Conservation (phyloP, 2,888 invertebrate genomes). For the Erannis defoliaria region DNA sequence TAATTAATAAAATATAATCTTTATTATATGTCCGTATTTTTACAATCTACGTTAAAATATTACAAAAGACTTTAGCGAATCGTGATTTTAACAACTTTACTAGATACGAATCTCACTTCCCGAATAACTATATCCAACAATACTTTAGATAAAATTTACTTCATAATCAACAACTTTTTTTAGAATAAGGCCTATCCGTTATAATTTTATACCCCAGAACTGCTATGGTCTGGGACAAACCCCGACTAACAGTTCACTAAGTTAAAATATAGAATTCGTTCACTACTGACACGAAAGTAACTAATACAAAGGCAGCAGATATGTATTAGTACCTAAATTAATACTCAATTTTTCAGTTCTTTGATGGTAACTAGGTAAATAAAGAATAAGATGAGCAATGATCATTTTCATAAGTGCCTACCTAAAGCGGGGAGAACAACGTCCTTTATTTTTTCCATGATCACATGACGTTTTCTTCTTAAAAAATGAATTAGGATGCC, state of each 20-base stretch:
- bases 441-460: not conserved
- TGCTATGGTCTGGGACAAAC: slow-evolving; percentile 45
- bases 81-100: slow-evolving; percentile 51
- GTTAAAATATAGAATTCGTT: slow-evolving; percentile 41
- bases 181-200: slow-evolving; percentile 66
- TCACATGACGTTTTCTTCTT: not conserved
- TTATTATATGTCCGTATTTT: not conserved
- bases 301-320: slow-evolving; percentile 49
- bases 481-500: slow-evolving; percentile 33
- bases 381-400: slow-evolving; percentile 14
- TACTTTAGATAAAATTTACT: slow-evolving; percentile 60
- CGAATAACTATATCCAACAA: slow-evolving; percentile 55
- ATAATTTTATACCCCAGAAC: slow-evolving; percentile 54
- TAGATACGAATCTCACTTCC: slow-evolving; percentile 48
- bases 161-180: slow-evolving; percentile 72
- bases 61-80: slow-evolving; percentile 37
- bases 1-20: slow-evolving; percentile 14
- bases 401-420: not conserved
- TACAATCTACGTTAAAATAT: slow-evolving; percentile 12
- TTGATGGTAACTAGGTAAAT: slow-evolving; percentile 35
- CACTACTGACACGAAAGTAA: slow-evolving; percentile 45
- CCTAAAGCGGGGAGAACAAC: not conserved
- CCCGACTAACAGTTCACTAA: slow-evolving; percentile 49
- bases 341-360: slow-evolving; percentile 42
- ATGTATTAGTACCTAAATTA: slow-evolving; percentile 46